phyloP scores from a whole-genome alignment of 2,888 invertebrate species.

The Parapristionchus giblindavisi region DNA sequence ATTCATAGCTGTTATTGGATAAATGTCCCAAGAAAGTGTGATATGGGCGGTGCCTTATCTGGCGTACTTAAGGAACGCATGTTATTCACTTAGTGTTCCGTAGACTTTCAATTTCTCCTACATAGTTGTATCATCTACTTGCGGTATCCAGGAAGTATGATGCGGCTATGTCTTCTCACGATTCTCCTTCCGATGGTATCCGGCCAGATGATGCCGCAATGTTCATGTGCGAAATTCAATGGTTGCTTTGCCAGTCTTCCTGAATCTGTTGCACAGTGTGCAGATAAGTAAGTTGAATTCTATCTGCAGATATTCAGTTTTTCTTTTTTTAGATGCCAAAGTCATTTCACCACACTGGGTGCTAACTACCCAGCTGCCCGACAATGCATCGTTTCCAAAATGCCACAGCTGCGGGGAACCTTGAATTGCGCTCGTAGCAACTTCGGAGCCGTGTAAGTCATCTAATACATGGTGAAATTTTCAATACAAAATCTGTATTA shows the following conservation, averaged over 20 bases:
- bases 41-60: too few relatives aligned
- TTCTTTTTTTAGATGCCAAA: slow-evolving; percentile 7
- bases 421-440: neutral
- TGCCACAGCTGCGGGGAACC: neutral
- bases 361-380: slow-evolving; percentile 21
- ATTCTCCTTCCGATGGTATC: neutral
- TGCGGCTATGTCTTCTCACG: neutral
- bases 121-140: neutral
- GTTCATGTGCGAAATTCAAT: neutral
- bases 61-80: too few relatives aligned
- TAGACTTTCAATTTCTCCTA: neutral
- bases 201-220: neutral
- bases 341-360: slow-evolving; percentile 30
- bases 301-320: neutral
- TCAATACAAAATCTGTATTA: neutral
- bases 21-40: too few relatives aligned
- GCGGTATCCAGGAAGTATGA: neutral
- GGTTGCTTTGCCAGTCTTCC: neutral
- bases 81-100: too few relatives aligned
- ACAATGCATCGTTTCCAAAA: slow-evolving; percentile 8
- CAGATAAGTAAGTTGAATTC: neutral
- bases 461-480: neutral
- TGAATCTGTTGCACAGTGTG: neutral
- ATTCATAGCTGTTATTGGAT: too few relatives aligned
- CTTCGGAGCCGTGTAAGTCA: slow-evolving; percentile 24